These are phyloP conservation scores for Ips typographus DNA, from an alignment of 1,140 invertebrate species.

Conservation along the genomic window DNA sequence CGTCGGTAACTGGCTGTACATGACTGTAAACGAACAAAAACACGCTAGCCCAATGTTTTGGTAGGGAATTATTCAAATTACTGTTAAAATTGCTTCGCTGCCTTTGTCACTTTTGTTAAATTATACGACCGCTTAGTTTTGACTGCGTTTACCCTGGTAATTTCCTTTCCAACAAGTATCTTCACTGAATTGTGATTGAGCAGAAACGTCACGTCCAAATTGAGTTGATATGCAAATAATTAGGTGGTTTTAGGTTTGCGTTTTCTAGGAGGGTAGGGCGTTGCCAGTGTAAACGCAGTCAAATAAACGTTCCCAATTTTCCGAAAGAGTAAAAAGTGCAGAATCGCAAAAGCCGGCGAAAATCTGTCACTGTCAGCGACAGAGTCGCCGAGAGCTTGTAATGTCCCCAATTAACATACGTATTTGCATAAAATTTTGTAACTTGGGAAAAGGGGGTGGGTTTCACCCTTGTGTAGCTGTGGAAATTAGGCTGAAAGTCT, in stretches of 20 bases:
- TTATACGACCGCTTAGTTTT: slow-evolving; percentile 17
- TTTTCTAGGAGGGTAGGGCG: too few species aligned
- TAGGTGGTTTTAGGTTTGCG: too few species aligned
- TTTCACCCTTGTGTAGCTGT: slow-evolving; percentile 27
- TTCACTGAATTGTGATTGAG: not conserved
- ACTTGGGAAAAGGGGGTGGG: slow-evolving; percentile 17
- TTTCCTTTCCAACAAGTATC: not conserved
- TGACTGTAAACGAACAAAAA: slow-evolving; percentile 37
- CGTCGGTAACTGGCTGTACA: slow-evolving; percentile 32
- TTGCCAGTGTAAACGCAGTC: slow-evolving; percentile 6
- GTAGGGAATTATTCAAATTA: slow-evolving; percentile 34
- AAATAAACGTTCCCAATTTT: slow-evolving; percentile 15
- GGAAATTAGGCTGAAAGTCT: slow-evolving; percentile 30
- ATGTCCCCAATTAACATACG: slow-evolving; percentile 38
- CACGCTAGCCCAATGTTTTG: slow-evolving; percentile 29
- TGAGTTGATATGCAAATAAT: too few species aligned
- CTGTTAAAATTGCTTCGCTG: slow-evolving; percentile 30
- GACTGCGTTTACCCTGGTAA: slow-evolving; percentile 3
- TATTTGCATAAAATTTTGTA: slow-evolving; percentile 37
- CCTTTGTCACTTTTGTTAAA: slow-evolving; percentile 38
- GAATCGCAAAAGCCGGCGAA: slow-evolving; percentile 27
- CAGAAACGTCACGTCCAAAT: too few species aligned
- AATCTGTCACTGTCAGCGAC: slow-evolving; percentile 36
- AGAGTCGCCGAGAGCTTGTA: slow-evolving; percentile 20
- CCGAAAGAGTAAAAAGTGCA: slow-evolving; percentile 32